Evolutionary conservation across 2,113 vertebrate genomes (phyloP).

Genomic region (Leptosomus discolor): DNA sequence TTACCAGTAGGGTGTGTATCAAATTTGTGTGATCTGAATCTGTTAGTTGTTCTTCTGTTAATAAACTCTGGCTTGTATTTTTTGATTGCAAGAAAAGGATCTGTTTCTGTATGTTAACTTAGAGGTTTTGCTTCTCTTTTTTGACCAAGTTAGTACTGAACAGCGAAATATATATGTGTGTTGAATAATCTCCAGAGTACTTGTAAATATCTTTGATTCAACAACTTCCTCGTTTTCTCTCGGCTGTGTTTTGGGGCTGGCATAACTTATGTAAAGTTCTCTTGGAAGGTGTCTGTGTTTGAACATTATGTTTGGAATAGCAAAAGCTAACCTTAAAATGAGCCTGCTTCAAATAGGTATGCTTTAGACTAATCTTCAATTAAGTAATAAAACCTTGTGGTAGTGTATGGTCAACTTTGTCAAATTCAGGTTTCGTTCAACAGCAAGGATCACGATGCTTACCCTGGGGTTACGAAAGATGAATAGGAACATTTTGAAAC

Average conservation of each 20-base stretch:
- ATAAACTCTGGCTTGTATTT: neutral
- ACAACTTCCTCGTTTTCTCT: neutral
- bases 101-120: neutral
- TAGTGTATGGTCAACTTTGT: neutral
- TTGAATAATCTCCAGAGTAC: neutral
- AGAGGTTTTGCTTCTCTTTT: neutral
- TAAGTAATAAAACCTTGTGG: neutral
- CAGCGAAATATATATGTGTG: neutral
- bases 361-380: neutral
- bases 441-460: rapidly evolving
- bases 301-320: neutral
- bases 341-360: neutral
- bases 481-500: neutral
- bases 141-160: neutral
- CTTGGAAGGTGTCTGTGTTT: neutral
- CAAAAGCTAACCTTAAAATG: neutral
- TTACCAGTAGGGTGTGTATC: neutral
- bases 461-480: neutral
- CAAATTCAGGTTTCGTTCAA: neutral
- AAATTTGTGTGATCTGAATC: neutral
- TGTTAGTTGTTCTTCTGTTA: neutral
- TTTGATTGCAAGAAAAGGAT: neutral
- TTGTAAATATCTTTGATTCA: neutral
- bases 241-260: neutral
- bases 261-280: neutral